Evolutionary conservation across 2,797 vertebrate species (phyloP), one percentile per base, ranked within the genome.

Genomic region (Alfaro cultratus): DNA sequence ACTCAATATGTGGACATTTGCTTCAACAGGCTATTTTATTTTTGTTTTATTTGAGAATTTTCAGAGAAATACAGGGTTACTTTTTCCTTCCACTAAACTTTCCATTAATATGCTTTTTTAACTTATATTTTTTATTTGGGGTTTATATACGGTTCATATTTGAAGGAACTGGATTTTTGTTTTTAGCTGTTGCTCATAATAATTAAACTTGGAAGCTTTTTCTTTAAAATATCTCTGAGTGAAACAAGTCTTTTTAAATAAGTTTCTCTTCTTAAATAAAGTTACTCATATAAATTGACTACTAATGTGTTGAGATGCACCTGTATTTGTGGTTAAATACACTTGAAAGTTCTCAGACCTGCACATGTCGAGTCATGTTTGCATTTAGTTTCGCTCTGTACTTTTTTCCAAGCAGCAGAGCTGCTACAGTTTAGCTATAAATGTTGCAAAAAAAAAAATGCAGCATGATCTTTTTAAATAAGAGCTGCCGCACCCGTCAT

Each of bases 381-480:
- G 71, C 62, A 39, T 84, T 79, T 47, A 75, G 45, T 77, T 74
- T 71, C 41, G 57, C 78, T 76, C 70, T 71, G 23, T 77, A 72
- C 26, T n/a, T 75, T 85, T 81, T 31, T 23, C 51, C 67, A 70
- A 31, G 70, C 51, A 77, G 83, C 62, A 60, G 57, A 1, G 45
- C 1, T 83, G 67, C 51, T 16, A n/a, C 62, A 60, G 34, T 21
- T 34, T 36, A 4, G 11, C 62, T 31, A 31, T 26, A 15, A 23
- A 41, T n/a, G 36, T 68, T 68, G 23, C 23, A 26, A 53, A 1
- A 55, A 55, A 21, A 46, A 46, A 47, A 15, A 64, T 0, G 39
- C 39, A 15, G 26, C 26, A 45, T 2, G 4, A 4, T n/a, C n/a
- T 31, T 46, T 49, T 67, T 12, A 15, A 55, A 74, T 41, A 15